Percentiles rank a stretch among this genome's conserved stretches.
Conservation (phyloP, 2,113 vertebrate genomes). For the Cygnus buccinator region DNA sequence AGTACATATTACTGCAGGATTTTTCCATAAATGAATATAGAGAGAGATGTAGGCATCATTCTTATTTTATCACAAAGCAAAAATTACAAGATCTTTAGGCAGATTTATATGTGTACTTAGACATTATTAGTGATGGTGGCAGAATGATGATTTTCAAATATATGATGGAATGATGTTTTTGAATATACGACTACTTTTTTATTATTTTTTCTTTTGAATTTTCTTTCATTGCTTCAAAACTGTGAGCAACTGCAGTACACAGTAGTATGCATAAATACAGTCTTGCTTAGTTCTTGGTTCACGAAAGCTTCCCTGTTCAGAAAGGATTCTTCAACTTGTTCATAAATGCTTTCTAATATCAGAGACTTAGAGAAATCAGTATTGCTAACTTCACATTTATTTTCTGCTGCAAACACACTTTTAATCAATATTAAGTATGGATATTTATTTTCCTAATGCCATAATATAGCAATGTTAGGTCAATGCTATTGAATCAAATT, state of each 20-base stretch:
- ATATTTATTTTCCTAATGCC: background rate
- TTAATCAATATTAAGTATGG: background rate
- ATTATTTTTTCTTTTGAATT: background rate
- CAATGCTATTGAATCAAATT: background rate
- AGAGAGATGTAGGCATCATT: background rate
- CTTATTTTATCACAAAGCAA: background rate
- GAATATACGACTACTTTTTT: background rate
- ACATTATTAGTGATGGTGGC: background rate
- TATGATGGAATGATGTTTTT: background rate
- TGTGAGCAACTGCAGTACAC: background rate
- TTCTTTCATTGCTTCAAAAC: background rate
- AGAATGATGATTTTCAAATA: background rate
- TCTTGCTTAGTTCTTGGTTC: background rate
- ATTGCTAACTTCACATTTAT: background rate
- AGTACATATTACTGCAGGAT: background rate
- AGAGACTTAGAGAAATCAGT: background rate
- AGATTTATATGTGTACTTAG: background rate
- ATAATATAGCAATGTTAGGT: background rate
- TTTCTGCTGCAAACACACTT: background rate
- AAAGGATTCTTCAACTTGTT: background rate
- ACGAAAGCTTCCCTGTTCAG: background rate
- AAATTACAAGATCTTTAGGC: background rate
- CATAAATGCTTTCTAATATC: background rate
- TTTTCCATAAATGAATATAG: background rate
- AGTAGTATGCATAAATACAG: background rate